Evolutionary conservation across 2,797 vertebrate species (phyloP), one percentile per base, ranked within the genome.

Genomic region (Melanogrammus aeglefinus): DNA sequence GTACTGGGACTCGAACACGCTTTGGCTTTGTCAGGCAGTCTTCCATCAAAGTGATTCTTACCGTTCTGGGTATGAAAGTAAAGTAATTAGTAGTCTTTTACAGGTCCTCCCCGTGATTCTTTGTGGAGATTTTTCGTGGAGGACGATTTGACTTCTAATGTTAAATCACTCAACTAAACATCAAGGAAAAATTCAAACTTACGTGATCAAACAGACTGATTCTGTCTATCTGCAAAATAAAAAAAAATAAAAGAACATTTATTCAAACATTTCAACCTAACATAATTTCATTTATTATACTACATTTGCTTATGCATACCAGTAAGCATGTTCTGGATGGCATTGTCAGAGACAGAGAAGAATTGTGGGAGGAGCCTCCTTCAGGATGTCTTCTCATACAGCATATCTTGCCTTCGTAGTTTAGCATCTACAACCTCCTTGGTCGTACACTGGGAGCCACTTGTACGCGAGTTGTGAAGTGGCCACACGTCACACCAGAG

Each of bases 181-280:
- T 33, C 21, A 74, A 31, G 76, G 18, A 74, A 38, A 36, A 75
- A 0, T n/a, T 73, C 73, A 72, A 76, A 95, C 95, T 93, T 88
- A 96, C 93, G 95, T 96, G 91, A 96, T 96, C 86, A 96, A 88
- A 96, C 93, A 63, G 95, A 96, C 90, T 96, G 95, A 86, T 96
- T 96, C 87, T 96, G 95, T 84, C 91, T 91, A 79, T 96, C 95
- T 96, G 91, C 84, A 81, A 85, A 76, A 73, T 1, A 12, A 72
- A 10, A 9, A 27, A 80, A 27, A 79, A 78, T 0, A 63, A 72
- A 72, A 14, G 16, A 33, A 66, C 63, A 10, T 66, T 66, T 9
- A 24, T 14, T 33, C 70, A 31, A 31, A 31, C n/a, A 69, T 51
- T 16, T 57, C 1, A 72, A 18, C 4, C 31, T 33, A 72, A 72